Base-by-base conservation (phyloP, 2,888 invertebrate species). In the Leucoma salicis region DNA sequence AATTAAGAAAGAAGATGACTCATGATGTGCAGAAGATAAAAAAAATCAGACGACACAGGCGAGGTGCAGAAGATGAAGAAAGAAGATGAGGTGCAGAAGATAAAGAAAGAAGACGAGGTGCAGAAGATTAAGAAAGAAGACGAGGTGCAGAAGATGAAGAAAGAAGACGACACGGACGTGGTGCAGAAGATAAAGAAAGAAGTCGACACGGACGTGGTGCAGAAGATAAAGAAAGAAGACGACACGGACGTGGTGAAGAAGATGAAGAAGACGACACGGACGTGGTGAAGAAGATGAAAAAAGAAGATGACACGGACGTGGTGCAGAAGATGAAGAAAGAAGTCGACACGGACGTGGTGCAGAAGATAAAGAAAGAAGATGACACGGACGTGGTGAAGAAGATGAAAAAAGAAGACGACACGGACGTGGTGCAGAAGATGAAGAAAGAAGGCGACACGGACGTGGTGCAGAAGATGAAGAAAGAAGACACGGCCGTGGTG, bases 221-320 rank as follows among this genome's bases (percentile, higher is more conserved):
- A 12, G 18, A 40, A 46, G 45, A 35, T 41, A 14, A 27, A 28
- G 35, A 16, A 6, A 32, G 34, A 48, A 55, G 39, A 43, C 16
- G 14, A 46, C 28, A 35, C 31, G 32, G 45, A 38, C 31, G 35
- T 5, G 25, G 25, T n/a, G 36, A 8, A 6, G 45, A 31, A 41
- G 38, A 41, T 35, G 34, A 16, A 14, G 35, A 37, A 40, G 29
- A 50, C 29, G 7, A 41, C 35, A 28, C 43, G 5, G 44, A 39
- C 36, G 36, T 28, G 39, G 39, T 6, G 50, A 8, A 6, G 45
- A 35, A 41, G 38, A 41, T 35, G 34, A 43, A 35, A 27, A 27
- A 11, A 31, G 36, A 42, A 32, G 31, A 36, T 27, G 31, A 36
- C 31, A 27, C 36, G 18, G 32, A 21, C 36, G 28, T 18, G 13